Conservation (phyloP, 1,140 invertebrate genomes). For the Carcinoscorpius rotundicauda region DNA sequence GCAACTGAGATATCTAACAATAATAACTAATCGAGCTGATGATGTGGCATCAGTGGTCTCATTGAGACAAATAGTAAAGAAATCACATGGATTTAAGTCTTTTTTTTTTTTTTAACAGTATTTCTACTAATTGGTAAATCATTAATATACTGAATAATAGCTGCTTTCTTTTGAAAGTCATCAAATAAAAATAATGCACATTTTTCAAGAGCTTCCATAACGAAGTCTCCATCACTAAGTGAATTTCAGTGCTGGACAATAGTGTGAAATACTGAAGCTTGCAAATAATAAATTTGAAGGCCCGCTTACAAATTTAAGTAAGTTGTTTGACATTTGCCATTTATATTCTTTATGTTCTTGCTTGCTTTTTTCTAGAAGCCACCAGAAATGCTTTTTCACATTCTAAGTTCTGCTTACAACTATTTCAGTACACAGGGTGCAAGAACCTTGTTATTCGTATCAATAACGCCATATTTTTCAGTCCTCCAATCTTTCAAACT, state of each 20-base stretch:
- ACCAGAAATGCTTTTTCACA: background rate
- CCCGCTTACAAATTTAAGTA: background rate
- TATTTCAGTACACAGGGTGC: background rate
- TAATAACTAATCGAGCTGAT: background rate
- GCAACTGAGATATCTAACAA: background rate
- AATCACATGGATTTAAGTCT: background rate
- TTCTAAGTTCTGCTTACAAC: conserved; percentile 1
- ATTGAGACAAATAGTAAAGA: background rate
- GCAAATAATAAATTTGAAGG: background rate
- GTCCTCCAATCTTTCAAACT: no score
- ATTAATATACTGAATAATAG: background rate
- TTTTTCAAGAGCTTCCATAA: background rate
- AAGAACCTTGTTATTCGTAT: background rate
- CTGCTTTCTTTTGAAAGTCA: background rate
- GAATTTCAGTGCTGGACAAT: background rate
- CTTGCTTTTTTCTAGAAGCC: background rate
- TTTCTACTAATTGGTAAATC: conserved; percentile 3
- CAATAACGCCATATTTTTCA: no score
- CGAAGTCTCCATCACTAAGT: background rate
- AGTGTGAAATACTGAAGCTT: background rate
- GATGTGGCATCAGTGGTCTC: background rate
- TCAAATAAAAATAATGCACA: conserved; percentile 1
- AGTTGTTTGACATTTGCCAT: background rate
- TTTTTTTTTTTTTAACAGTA: background rate
- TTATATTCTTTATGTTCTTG: background rate